These are phyloP conservation scores for Antheraea yamamai DNA, from an alignment of 2,888 invertebrate genomes.

Conservation along the genomic window DNA sequence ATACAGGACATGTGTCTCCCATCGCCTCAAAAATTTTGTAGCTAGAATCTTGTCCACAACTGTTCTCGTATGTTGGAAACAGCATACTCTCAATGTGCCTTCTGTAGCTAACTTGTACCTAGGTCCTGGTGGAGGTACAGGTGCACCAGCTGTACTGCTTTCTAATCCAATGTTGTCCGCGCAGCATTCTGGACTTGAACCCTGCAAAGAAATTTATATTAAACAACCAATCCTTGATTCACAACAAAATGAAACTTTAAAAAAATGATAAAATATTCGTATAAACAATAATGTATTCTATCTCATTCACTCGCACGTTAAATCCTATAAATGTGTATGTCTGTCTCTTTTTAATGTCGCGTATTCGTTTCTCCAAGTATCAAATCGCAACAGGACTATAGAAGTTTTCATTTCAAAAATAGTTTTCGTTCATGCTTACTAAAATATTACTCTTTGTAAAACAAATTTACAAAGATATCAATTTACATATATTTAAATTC, in stretches of 20 bases:
- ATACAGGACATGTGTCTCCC: conserved; percentile 89
- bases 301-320: no score
- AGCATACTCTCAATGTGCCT: conserved; percentile 88
- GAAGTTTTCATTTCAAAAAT: not conserved
- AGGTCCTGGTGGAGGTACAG: conserved; percentile 79
- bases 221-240: not conserved
- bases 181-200: conserved; percentile 80
- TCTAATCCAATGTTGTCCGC: conserved; percentile 71
- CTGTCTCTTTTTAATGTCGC: no score
- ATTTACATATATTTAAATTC: not conserved
- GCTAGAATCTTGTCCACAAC: conserved; percentile 90
- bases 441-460: no score
- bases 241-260: not conserved
- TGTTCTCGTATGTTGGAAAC: conserved; percentile 88
- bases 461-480: not conserved
- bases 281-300: no score
- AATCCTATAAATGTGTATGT: no score
- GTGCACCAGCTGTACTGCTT: conserved; percentile 55
- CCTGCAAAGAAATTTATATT: conserved; percentile 50
- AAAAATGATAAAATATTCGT: no score
- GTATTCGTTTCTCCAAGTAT: no score
- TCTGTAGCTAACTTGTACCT: conserved; percentile 87
- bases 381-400: no score
- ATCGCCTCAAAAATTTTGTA: conserved; percentile 88
- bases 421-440: no score